Base-by-base conservation (phyloP, 2,797 vertebrate species). In the Gallinago stenura region DNA sequence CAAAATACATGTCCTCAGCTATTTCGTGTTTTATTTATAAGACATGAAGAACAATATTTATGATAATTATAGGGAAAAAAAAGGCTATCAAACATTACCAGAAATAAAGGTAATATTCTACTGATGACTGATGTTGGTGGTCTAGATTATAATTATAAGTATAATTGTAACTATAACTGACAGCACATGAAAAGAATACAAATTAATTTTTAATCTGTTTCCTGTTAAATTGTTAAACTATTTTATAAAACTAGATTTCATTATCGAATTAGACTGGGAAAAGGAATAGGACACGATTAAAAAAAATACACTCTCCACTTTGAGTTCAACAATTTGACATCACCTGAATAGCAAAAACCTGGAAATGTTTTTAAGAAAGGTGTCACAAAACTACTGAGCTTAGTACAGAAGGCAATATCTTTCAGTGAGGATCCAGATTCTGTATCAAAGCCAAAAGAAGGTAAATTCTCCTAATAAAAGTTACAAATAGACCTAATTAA, bases 401-500 rank as follows among this genome's bases (percentile, higher is more conserved):
- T 37, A 62, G 7, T 61, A 51, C 6, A 66, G 20, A 88, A 51
- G 16, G 54, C 19, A 91, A 61, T 94, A 53, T 33, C 43, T 88
- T 87, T 79, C 69, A 60, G 60, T 80, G 66, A 43, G 92, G 58
- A 92, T 96, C 45, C 37, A 62, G 48, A 79, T 66, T 93, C 83
- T 89, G 22, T 85, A 24, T 77, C 69, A 87, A 90, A 83, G 30
- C 21, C 17, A 12, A 94, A 93, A 86, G 31, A 85, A 62, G 80
- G 60, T 86, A 88, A 89, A 91, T 90, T 97, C 90, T 94, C 83
- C 78, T 93, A 94, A 97, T 96, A 85, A 96, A 94, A 95, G 70
- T 88, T 97, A 95, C 62, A 97, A 97, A 97, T 69, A 66, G 48
- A 93, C 75, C 83, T 97, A 97, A 97, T 97, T 97, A 96, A 96